Evolutionary conservation across 2,113 vertebrate species (phyloP).

Genomic region (Vombatus ursinus): DNA sequence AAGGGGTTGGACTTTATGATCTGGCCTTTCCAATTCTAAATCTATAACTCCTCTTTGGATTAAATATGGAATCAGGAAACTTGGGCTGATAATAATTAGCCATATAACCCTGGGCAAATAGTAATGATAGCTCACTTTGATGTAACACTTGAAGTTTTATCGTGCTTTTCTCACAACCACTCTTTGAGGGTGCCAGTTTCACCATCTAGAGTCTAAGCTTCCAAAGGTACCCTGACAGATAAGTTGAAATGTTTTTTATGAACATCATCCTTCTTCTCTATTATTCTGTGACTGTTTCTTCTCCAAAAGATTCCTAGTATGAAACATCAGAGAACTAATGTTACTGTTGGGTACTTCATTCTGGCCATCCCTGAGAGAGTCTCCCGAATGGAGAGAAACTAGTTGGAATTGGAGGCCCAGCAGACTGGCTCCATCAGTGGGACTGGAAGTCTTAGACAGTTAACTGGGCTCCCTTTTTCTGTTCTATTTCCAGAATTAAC

Average conservation of each 20-base stretch:
- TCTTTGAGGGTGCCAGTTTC: not conserved
- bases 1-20: not conserved
- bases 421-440: not conserved
- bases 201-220: not conserved
- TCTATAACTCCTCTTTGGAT: not conserved
- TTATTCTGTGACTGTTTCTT: not conserved
- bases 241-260: not conserved
- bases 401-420: not conserved
- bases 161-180: not conserved
- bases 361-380: not conserved
- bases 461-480: conserved; percentile 5
- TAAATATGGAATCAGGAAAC: not conserved
- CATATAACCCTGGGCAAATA: not conserved
- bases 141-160: not conserved
- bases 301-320: not conserved
- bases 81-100: not conserved
- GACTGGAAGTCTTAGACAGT: not conserved
- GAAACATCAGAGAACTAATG: not conserved
- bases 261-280: not conserved
- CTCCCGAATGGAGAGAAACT: conserved; percentile 2
- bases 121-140: not conserved
- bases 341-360: not conserved
- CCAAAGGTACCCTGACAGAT: not conserved
- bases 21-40: not conserved
- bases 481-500: conserved; percentile 11